Evolutionary conservation across 37 sponge, comb jelly and placozoan genomes (phyloP).

Genomic region (Theonella swinhoei): DNA sequence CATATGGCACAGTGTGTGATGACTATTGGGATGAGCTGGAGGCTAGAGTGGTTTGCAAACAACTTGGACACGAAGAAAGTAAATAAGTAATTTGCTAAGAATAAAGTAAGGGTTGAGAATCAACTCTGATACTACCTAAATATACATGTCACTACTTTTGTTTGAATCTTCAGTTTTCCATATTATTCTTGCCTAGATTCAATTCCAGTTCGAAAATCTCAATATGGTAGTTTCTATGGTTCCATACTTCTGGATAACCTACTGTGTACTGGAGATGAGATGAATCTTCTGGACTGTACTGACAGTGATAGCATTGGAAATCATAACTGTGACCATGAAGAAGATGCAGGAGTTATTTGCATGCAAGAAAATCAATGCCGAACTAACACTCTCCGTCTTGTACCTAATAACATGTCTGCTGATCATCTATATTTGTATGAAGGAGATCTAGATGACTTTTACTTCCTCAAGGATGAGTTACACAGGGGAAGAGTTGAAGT

Average conservation of each 20-base stretch:
- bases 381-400: background rate
- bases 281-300: constrained; percentile 31
- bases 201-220: background rate
- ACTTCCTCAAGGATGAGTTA: constrained; percentile 29
- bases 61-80: background rate
- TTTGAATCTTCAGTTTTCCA: background rate
- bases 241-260: constrained; percentile 48
- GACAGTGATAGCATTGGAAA: constrained; percentile 5
- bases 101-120: background rate
- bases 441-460: background rate
- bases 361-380: background rate
- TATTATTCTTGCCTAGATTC: no score
- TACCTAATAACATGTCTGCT: background rate
- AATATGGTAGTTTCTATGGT: constrained; percentile 16
- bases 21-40: constrained; percentile 46
- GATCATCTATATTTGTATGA: background rate
- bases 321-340: constrained; percentile 27
- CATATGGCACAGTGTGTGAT: constrained; percentile 50
- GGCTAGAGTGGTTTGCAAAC: constrained; percentile 33
- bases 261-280: constrained; percentile 45
- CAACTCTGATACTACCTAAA: background rate
- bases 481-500: constrained; percentile 53
- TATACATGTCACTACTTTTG: background rate
- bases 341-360: constrained; percentile 55
- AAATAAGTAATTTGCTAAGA: background rate